Evolutionary conservation across 2,888 invertebrate genomes (phyloP), one percentile per base, ranked within the genome.

Genomic region (Parascotia fuliginaria): DNA sequence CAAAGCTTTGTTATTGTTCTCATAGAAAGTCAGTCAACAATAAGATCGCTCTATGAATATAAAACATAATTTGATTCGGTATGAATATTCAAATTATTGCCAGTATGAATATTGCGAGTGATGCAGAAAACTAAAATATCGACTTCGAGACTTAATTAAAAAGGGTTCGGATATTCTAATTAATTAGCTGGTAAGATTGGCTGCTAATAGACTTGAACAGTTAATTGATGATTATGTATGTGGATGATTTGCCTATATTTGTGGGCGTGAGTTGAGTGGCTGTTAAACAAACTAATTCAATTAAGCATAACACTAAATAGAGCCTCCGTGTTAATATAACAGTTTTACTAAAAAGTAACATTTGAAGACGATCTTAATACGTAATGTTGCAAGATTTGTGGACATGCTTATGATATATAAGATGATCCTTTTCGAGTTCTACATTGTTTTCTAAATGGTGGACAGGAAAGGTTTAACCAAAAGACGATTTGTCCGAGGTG

Each of bases 21-120:
- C 19, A 3, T 5, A 19, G 19, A 19, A 19, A 19, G 19, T n/a
- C n/a, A n/a, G n/a, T n/a, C n/a, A n/a, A n/a, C 19, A 19, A 19
- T 19, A 19, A 3, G 19, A 5, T 5, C 19, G 19, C 2, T 19
- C 19, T 19, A 19, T 19, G 24, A 24, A 33, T 13, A 33, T 12
- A 37, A 13, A 24, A 11, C 2, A 13, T 24, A 11, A 37, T 24
- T 13, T 9, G 0, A 14, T 13, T 14, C 12, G 14, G 9, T 24
- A 37, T 16, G 22, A 37, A 37, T 24, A 38, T 38, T 38, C 37
- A 38, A 27, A 38, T 13, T 38, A 27, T 27, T 24, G 22, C 22
- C 9, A 27, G 24, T 22, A 24, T 27, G 13, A 38, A 38, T 24
- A 38, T 24, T 24, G 24, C 37, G 13, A 27, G 27, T 13, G 12